These are phyloP conservation scores for Eulemur coronatus DNA, from an alignment of 2,797 vertebrate genomes.

Conservation along the genomic window DNA sequence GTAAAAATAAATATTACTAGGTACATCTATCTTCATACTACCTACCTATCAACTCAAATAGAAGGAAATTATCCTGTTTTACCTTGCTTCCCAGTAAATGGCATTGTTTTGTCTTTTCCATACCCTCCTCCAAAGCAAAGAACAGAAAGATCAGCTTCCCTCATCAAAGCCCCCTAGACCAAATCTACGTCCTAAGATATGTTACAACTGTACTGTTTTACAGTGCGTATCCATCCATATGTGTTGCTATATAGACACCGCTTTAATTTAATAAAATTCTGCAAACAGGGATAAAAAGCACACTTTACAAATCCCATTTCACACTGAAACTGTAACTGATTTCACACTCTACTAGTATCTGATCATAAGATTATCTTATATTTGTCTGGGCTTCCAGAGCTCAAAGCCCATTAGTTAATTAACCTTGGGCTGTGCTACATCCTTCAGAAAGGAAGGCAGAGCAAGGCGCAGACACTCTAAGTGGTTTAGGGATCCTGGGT, in stretches of 20 bases:
- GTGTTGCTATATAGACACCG: rapidly evolving
- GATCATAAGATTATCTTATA: neutral
- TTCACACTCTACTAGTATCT: neutral
- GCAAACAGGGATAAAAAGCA: neutral
- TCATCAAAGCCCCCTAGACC: neutral
- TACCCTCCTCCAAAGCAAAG: neutral
- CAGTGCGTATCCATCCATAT: rapidly evolving
- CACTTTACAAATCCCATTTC: neutral
- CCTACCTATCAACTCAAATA: neutral
- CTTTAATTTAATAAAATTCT: neutral
- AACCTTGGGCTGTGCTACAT: neutral
- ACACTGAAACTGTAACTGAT: neutral
- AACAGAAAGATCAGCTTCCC: neutral
- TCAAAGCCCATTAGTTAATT: neutral
- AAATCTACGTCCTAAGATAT: neutral
- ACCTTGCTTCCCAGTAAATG: neutral
- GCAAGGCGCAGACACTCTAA: neutral
- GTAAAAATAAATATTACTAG: neutral
- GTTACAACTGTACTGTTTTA: neutral
- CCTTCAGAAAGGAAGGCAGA: neutral
- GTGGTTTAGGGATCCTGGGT: too few relatives aligned
- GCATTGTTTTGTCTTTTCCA: neutral
- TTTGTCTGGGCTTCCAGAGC: neutral
- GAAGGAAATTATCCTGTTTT: neutral
- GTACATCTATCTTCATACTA: neutral